Percentiles rank a stretch among this genome's conserved stretches.
Evolutionary conservation across 2,113 vertebrate genomes (phyloP).

Genomic region (Engraulis encrasicolus): DNA sequence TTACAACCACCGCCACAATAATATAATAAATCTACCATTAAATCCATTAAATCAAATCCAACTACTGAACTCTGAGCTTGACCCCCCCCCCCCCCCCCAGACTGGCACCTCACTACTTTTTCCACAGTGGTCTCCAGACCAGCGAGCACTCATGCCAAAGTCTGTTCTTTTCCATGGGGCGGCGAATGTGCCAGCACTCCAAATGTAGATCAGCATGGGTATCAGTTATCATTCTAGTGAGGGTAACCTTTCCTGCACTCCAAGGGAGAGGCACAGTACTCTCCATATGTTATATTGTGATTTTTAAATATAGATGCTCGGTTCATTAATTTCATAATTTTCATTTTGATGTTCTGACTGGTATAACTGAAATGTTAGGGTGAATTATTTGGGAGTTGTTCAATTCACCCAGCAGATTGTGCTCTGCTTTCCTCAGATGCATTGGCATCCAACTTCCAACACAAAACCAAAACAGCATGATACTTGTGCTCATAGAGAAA

Average conservation of each 20-base stretch:
- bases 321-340: not conserved
- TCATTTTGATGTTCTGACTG: not conserved
- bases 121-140: slow-evolving; percentile 38
- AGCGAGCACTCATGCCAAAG: slow-evolving; percentile 31
- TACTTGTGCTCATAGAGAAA: not conserved
- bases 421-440: not conserved
- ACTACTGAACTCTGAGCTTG: not conserved
- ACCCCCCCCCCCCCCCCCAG: not conserved
- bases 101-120: slow-evolving; percentile 23
- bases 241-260: slow-evolving; percentile 43
- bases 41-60: not conserved
- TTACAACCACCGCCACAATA: too few species aligned
- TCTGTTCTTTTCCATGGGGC: slow-evolving; percentile 42
- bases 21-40: not conserved
- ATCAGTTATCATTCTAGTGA: slow-evolving; percentile 42
- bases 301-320: not conserved
- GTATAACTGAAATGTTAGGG: not conserved
- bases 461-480: not conserved
- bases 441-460: not conserved
- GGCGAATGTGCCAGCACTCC: slow-evolving; percentile 32
- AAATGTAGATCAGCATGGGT: slow-evolving; percentile 46
- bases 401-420: not conserved
- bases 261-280: slow-evolving; percentile 23
- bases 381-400: not conserved
- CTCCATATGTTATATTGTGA: not conserved